phyloP scores from a whole-genome alignment of 2,113 vertebrate species.

The human region GRCh38 chr6:69857501-69858000 shows the following conservation, averaged over 20 bases:
- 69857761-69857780: rapidly evolving
- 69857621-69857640: not conserved
- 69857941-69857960: not conserved
- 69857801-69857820: not conserved
- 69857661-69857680: too few relatives aligned
- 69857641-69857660: not conserved
- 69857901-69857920: not conserved
- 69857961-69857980: not conserved
- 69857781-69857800: rapidly evolving
- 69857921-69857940: not conserved
- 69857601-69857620: not conserved
- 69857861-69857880: not conserved
- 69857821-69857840: not conserved
- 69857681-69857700: slow-evolving; percentile 14
- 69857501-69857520: not conserved
- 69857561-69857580: not conserved
- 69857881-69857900: not conserved
- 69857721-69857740: slow-evolving; percentile 16
- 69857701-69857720: not conserved
- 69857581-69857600: not conserved
- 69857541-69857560: not conserved
- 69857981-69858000: not conserved
- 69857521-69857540: not conserved
- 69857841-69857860: not conserved
- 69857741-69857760: not conserved